Base-by-base conservation (phyloP, 2,113 vertebrate genomes). In the Tinamus guttatus region DNA sequence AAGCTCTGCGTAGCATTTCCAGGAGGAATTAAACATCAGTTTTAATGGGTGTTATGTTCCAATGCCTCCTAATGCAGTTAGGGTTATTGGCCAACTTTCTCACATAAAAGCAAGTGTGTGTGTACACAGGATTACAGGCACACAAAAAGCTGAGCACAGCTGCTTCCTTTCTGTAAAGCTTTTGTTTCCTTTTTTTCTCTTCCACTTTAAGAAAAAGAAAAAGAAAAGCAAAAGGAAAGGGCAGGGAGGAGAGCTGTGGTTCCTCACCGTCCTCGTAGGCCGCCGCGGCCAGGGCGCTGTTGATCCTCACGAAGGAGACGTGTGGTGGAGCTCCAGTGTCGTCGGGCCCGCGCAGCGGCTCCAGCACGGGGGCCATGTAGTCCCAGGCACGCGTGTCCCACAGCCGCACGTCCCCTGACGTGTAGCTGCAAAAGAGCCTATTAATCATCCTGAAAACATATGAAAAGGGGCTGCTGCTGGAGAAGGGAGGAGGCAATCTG, bases 321-420 rank as follows among this genome's bases (percentile, higher is more conserved):
- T 98, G 97, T 70, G 99, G 98, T 90, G 95, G 97, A 22, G 98
- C 97, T 60, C 97, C 98, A 81, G 98, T 96, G 92, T 98, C 98
- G 7, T 84, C 97, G 76, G 91, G 86, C 87, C 97, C 96, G 0
- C 96, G 92, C 87, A 97, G 95, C 1, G 98, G 76, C 92, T 98
- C 98, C 96, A 99, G 98, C 97, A 98, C 97, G 43, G 98, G 98
- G 43, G 99, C 98, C 5, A 96, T 71, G 14, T 98, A 98, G 98
- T 99, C 99, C 98, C 99, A 99, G 97, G 98, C 98, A 95, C 98
- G 97, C 2, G 99, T 99, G 93, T 99, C 99, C 99, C 99, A 99
- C 96, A 99, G 96, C 89, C 99, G 96, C 92, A 99, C 99, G 7
- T 99, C 99, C 65, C 99, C 99, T 4, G 99, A 99, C 4, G 98